phyloP scores from a whole-genome alignment of 2,797 vertebrate species.

The Muscicapa striata region DNA sequence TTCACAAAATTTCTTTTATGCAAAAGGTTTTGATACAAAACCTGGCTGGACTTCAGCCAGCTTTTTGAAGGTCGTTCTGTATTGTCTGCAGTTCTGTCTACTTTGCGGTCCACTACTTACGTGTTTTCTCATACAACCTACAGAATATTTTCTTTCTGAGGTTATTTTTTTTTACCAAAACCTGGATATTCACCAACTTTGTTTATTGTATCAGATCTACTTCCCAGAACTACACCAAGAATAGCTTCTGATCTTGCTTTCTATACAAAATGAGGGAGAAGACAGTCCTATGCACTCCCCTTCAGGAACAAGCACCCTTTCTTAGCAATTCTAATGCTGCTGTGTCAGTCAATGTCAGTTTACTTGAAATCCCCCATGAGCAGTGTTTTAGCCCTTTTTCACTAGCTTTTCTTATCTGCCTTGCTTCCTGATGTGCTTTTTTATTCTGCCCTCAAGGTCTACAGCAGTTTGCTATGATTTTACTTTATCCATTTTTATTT shows the following conservation, averaged over 20 bases:
- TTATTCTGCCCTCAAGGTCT: slow-evolving; percentile 60
- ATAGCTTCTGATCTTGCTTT: slow-evolving; percentile 22
- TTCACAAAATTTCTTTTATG: background rate
- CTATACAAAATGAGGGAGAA: background rate
- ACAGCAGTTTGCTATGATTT: slow-evolving; percentile 51
- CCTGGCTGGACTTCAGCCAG: slow-evolving; percentile 14
- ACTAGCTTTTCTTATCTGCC: slow-evolving; percentile 50
- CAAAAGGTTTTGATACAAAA: slow-evolving; percentile 26
- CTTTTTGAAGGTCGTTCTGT: background rate
- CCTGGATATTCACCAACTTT: background rate
- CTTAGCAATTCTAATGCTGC: slow-evolving; percentile 60
- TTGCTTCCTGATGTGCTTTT: slow-evolving; percentile 46
- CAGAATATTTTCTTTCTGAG: slow-evolving; percentile 11
- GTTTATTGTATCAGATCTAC: background rate
- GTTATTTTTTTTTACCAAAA: background rate
- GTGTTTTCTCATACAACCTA: background rate
- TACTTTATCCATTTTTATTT: slow-evolving; percentile 44
- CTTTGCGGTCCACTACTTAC: slow-evolving; percentile 13
- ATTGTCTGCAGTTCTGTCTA: slow-evolving; percentile 3
- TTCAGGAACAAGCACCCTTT: slow-evolving; percentile 28
- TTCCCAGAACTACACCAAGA: background rate
- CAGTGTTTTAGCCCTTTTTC: slow-evolving; percentile 46
- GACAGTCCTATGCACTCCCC: background rate
- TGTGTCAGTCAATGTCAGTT: slow-evolving; percentile 55
- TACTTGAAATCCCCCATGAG: slow-evolving; percentile 50